Evolutionary conservation across 37 sponge, comb jelly and placozoan species (phyloP).

Genomic region (Tethya wilhelma): DNA sequence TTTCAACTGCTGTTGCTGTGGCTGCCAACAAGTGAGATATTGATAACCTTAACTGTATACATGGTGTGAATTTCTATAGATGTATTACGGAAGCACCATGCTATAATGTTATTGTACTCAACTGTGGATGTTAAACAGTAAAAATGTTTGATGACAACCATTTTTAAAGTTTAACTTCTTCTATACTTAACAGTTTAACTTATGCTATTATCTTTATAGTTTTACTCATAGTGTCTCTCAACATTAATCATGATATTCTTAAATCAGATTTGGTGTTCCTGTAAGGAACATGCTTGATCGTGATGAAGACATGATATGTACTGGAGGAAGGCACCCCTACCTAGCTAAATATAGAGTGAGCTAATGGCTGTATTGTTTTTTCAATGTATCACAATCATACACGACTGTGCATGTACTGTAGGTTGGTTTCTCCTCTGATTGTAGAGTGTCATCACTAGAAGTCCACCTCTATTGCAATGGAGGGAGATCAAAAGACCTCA

Average conservation of each 20-base stretch:
- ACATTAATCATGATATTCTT: background rate
- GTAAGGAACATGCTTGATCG: conserved; percentile 80
- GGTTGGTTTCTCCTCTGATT: conserved; percentile 81
- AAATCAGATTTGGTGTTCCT: conserved; percentile 45
- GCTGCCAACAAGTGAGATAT: conserved; percentile 91
- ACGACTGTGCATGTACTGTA: too few relatives aligned
- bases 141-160: too few relatives aligned
- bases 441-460: conserved; percentile 55
- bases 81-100: too few relatives aligned
- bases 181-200: too few relatives aligned
- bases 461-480: conserved; percentile 78
- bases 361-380: too few relatives aligned
- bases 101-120: too few relatives aligned
- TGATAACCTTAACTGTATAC: background rate
- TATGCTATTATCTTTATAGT: too few relatives aligned
- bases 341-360: conserved; percentile 82
- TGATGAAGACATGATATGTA: conserved; percentile 83
- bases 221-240: too few relatives aligned
- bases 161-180: too few relatives aligned
- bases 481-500: conserved; percentile 72
- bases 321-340: conserved; percentile 89
- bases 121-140: too few relatives aligned
- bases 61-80: too few relatives aligned
- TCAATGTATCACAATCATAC: too few relatives aligned
- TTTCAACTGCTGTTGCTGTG: conserved; percentile 71